Evolutionary conservation across 2,113 vertebrate species (phyloP), one percentile per base, ranked within the genome.

Genomic region (Bucco capensis): DNA sequence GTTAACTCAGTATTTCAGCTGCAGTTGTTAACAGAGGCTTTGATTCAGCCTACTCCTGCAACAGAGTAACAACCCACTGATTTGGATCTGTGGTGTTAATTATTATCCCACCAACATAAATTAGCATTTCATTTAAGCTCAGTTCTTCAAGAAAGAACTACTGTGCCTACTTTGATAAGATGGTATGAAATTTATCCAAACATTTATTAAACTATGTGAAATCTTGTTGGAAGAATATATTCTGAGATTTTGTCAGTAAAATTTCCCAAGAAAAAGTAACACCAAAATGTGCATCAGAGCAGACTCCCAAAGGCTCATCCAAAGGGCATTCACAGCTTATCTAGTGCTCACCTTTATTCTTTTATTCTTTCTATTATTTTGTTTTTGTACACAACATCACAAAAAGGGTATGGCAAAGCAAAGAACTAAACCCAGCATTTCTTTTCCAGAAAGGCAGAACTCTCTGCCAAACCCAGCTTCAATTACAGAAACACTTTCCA

Each of bases 81-180:
- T 90, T 83, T 80, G 75, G 67, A 85, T 85, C 62, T 91, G 75
- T 42, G 72, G 31, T 69, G 73, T 61, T 91, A 82, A 87, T 84
- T 92, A 90, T 70, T 86, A 91, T 75, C 83, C 61, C 66, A 78
- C 57, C 35, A 87, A 82, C 35, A 71, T 64, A 91, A 87, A 82
- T 31, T 10, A 88, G 19, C 31, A 72, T 65, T 91, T 89, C 58
- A 75, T 73, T 92, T 82, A 65, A 89, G 31, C 38, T 79, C 37
- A 17, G 31, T 49, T 87, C 25, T 54, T 67, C 62, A 33, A 82
- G 49, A 94, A 94, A 83, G 67, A 88, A 53, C 53, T 79, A 66
- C 14, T 92, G 66, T 91, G 46, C 37, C 57, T 89, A 30, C 49
- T 89, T 89, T 56, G 61, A 67, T 91, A 77, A 91, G 38, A 73